Evolutionary conservation across 2,888 invertebrate species (phyloP).

Genomic region (Pimpla rufipes): DNA sequence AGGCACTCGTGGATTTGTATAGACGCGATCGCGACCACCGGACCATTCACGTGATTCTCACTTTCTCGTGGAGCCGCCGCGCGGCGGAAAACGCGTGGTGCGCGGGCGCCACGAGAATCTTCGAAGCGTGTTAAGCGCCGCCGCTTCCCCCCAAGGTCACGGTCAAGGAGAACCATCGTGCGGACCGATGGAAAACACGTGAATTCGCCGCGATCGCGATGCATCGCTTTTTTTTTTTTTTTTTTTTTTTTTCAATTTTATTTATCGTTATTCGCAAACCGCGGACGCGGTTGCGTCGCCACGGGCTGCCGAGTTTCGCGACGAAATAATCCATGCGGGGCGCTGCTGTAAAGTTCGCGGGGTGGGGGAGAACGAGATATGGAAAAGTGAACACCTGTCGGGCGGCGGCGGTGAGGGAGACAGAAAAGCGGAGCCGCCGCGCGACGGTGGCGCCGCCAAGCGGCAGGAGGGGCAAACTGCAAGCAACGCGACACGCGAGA

Average conservation of each 20-base stretch:
- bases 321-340: slow-evolving; percentile 64
- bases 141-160: slow-evolving; percentile 29
- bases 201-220: background rate
- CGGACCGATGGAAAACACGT: background rate
- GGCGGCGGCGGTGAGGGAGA: background rate
- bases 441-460: slow-evolving; percentile 51
- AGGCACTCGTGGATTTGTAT: background rate
- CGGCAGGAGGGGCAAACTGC: slow-evolving; percentile 53
- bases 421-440: background rate
- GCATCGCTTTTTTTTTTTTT: background rate
- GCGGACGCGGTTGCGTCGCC: background rate
- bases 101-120: slow-evolving; percentile 33
- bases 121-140: slow-evolving; percentile 21
- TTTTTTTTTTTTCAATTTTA: too few species aligned
- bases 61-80: slow-evolving; percentile 61
- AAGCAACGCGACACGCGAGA: background rate
- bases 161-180: background rate
- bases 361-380: slow-evolving; percentile 23
- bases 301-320: slow-evolving; percentile 9
- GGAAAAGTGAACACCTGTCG: slow-evolving; percentile 41
- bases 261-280: background rate
- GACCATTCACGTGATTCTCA: slow-evolving; percentile 51
- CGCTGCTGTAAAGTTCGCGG: slow-evolving; percentile 30
- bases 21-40: background rate
- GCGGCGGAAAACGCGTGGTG: slow-evolving; percentile 38